Base-by-base conservation (phyloP, 2,797 vertebrate species). In the Tadarida brasiliensis region DNA sequence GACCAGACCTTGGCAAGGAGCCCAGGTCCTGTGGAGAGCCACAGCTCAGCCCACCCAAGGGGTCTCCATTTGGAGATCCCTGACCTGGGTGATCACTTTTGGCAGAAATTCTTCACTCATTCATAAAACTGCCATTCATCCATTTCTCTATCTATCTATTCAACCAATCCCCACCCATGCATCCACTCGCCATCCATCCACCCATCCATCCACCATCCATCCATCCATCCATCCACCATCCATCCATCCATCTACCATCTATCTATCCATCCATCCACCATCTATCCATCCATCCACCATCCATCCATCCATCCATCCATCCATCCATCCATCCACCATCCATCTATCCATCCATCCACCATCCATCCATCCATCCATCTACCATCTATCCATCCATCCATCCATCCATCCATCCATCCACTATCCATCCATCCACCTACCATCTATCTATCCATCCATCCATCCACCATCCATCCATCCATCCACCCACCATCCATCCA, bases 231-330 rank as follows among this genome's bases (percentile, higher is more conserved):
- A 57, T 19, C 20, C 19, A 81, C 9, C 15, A 6, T 19, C 16
- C 20, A n/a, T 6, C 59, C 33, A 30, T 5, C 16, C 28, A n/a
- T 9, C 57, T 19, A 30, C 1, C 30, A 76, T n/a, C 44, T 24
- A 59, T 14, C 30, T 12, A 81, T 16, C 15, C 11, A 33, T 7
- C 39, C n/a, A 33, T 8, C 16, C 7, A 33, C 9, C 24, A 59
- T 1, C 30, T 39, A 57, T 0, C 14, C 39, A 63, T 0, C 11
- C 22, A 30, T 7, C 24, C 26, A 30, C 4, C 30, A 30, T 9
- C 14, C 26, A 35, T 9, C 57, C n/a, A 44, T 5, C 11, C 14
- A 33, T 7, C 11, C 4, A 59, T n/a, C 26, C 28, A 73, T 51
- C 33, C 24, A 59, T 6, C 12, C 17, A 63, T 1, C 8, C 5